phyloP scores from a whole-genome alignment of 1,140 invertebrate species.

The Drosophila tani region DNA sequence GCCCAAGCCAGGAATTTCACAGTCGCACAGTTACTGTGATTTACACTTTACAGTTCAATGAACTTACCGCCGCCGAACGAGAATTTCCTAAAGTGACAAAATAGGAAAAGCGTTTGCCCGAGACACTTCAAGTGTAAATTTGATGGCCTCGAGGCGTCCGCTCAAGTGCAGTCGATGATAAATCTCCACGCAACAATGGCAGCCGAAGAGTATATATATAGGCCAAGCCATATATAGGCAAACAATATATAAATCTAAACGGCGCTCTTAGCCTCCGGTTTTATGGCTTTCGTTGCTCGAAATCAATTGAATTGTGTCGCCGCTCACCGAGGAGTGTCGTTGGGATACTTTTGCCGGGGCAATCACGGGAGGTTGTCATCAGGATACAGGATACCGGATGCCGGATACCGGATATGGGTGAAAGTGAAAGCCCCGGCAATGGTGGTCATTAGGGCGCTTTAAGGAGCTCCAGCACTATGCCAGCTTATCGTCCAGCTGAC shows the following conservation, averaged over 20 bases:
- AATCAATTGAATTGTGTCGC: slow-evolving; percentile 68
- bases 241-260: slow-evolving; percentile 28
- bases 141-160: slow-evolving; percentile 62
- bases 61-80: slow-evolving; percentile 31
- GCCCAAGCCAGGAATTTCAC: slow-evolving; percentile 21
- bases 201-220: slow-evolving; percentile 31
- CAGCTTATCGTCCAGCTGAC: slow-evolving; percentile 55
- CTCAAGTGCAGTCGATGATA: slow-evolving; percentile 75
- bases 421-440: slow-evolving; percentile 56
- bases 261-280: slow-evolving; percentile 20
- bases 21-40: slow-evolving; percentile 11
- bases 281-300: slow-evolving; percentile 60
- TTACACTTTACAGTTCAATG: slow-evolving; percentile 58
- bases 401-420: slow-evolving; percentile 40
- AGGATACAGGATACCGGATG: slow-evolving; percentile 13
- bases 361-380: slow-evolving; percentile 39
- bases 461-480: slow-evolving; percentile 15
- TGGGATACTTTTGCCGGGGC: slow-evolving; percentile 45
- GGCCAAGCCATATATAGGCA: slow-evolving; percentile 38
- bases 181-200: slow-evolving; percentile 58
- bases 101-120: slow-evolving; percentile 47
- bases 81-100: slow-evolving; percentile 4
- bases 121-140: slow-evolving; percentile 77
- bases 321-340: slow-evolving; percentile 31
- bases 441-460: slow-evolving; percentile 71